Base-by-base conservation (phyloP, 2,888 invertebrate genomes). In the Bellardia pandia region DNA sequence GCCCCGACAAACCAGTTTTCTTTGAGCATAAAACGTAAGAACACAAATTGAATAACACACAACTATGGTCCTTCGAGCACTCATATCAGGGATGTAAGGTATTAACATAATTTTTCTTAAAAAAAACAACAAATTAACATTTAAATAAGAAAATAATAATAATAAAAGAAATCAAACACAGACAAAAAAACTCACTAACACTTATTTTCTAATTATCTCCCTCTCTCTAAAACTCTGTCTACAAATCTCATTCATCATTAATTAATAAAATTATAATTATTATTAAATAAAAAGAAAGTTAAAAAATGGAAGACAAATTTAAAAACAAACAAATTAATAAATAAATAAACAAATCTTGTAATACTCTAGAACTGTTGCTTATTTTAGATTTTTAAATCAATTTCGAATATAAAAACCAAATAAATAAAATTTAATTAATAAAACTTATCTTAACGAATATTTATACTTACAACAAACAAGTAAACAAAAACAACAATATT, bases 291-390 rank as follows among this genome's bases (percentile, higher is more conserved):
- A 40, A 40, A 37, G 16, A 62, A 75, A 58, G 30, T 58, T 68
- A 72, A 83, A 51, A 51, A 76, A 75, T 51, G n/a, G 11, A 69
- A 64, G 7, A 53, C 40, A 64, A 77, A 82, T 74, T 78, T 66
- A 64, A 66, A 45, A 33, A 62, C n/a, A 74, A 40, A 56, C 51
- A 58, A 68, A 74, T 60, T 13, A 48, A n/a, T 51, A 71, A 45
- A 79, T 14, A 60, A 56, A n/a, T 11, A 48, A 72, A 76, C 2
- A 74, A 69, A 84, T 60, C 75, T 68, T 87, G 62, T 78, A 87
- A 74, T 60, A 83, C 74, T 85, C 69, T 85, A 81, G 85, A 87
- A 85, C 69, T 87, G 87, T 87, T 87, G 87, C 87, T 87, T 87
- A 81, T 81, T 87, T 87, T 87, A 87, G 87, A 87, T 75, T 87